These are phyloP conservation scores for Nerophis lumbriciformis DNA, from an alignment of 2,113 vertebrate genomes.

Conservation along the genomic window DNA sequence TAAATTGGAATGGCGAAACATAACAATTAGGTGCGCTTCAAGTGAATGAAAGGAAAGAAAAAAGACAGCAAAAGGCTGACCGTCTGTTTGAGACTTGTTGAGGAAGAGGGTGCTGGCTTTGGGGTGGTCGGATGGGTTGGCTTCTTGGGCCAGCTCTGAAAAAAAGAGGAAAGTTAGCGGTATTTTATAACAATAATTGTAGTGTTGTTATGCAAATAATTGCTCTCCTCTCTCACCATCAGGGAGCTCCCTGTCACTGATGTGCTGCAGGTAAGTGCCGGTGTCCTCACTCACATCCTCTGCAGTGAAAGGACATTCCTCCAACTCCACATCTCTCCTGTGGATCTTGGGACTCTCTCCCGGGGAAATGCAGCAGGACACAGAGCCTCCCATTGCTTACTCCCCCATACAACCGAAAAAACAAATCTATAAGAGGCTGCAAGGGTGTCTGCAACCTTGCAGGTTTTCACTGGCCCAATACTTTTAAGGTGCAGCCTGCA, in stretches of 20 bases:
- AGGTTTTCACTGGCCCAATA: neutral
- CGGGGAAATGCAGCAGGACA: slow-evolving; percentile 88
- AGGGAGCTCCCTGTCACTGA: slow-evolving; percentile 88
- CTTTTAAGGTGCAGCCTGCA: no score
- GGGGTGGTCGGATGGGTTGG: slow-evolving; percentile 94
- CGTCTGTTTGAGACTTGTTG: slow-evolving; percentile 97
- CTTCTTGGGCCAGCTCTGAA: slow-evolving; percentile 87
- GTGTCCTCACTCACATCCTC: slow-evolving; percentile 82
- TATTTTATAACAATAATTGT: neutral
- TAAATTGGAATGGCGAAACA: slow-evolving; percentile 58
- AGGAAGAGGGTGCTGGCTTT: slow-evolving; percentile 96
- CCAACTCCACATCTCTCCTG: slow-evolving; percentile 65
- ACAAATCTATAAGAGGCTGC: neutral
- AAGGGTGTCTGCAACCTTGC: slow-evolving; percentile 3
- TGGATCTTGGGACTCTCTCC: slow-evolving; percentile 81
- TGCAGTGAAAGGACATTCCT: slow-evolving; percentile 72
- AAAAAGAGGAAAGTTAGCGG: neutral
- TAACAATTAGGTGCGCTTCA: neutral
- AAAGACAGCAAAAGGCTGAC: slow-evolving; percentile 61
- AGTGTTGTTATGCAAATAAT: no score
- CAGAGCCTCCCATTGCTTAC: slow-evolving; percentile 80
- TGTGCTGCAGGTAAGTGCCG: slow-evolving; percentile 89
- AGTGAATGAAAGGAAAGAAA: neutral
- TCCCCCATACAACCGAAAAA: slow-evolving; percentile 39
- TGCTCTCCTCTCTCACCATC: slow-evolving; percentile 75